Conservation (phyloP, 2,113 vertebrate species). For the Eulacestoma nigropectus region DNA sequence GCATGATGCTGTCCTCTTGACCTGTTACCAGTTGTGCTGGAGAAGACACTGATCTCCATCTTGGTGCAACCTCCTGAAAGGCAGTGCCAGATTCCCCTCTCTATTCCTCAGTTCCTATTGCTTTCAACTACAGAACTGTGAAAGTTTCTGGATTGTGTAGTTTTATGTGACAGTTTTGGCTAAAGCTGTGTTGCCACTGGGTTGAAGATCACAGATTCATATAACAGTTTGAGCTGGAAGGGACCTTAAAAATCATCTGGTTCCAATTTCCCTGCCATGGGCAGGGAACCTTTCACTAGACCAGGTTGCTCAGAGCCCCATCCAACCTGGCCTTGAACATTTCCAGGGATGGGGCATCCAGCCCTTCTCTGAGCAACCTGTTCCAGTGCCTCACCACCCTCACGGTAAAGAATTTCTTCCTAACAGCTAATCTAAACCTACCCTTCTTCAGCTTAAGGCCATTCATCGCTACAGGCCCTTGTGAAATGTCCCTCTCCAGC, state of each 20-base stretch:
- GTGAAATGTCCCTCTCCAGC: background rate
- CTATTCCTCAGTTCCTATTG: background rate
- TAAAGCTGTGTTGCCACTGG: background rate
- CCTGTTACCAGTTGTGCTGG: background rate
- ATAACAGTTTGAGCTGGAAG: background rate
- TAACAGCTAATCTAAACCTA: background rate
- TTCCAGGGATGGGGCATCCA: background rate
- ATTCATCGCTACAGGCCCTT: background rate
- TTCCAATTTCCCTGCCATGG: background rate
- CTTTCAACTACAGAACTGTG: background rate
- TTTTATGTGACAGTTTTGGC: background rate
- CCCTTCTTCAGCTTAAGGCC: background rate
- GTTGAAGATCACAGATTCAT: background rate
- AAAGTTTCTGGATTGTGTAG: background rate
- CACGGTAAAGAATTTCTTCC: background rate
- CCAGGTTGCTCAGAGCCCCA: background rate
- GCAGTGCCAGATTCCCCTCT: background rate
- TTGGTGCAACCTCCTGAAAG: background rate
- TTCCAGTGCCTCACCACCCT: background rate
- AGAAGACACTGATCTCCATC: background rate
- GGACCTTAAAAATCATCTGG: background rate
- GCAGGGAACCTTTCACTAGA: background rate
- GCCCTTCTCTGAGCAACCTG: background rate
- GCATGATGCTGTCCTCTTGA: background rate
- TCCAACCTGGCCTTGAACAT: background rate